Evolutionary conservation across 2,888 invertebrate genomes (phyloP), one percentile per base, ranked within the genome.

Genomic region (Hirtodrosophila cameraria): DNA sequence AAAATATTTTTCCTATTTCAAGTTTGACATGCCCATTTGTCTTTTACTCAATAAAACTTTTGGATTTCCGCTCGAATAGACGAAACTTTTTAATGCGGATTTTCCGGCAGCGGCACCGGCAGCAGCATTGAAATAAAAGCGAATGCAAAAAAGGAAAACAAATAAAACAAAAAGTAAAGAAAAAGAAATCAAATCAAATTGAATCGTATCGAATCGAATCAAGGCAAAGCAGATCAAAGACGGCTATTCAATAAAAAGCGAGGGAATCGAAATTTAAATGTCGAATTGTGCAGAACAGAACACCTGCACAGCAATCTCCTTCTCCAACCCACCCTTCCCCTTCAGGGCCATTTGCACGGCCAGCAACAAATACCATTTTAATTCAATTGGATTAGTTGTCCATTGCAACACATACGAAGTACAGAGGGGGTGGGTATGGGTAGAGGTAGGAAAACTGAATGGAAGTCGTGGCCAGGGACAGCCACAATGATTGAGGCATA

Each of bases 51-150:
- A 79, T 86, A 83, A 66, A 80, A 83, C 81, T 80, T 86, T 80
- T 84, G 72, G 86, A 80, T 86, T 86, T 80, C 84, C 86, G 86
- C 81, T 86, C 69, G 81, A 80, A 53, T 64, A 57, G 77, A 69
- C 61, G 57, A 73, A 80, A 83, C 84, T 86, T 86, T 79, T 80
- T 83, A 80, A 86, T 80, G 65, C 72, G 76, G 58, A 79, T 67
- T 58, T 67, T 81, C 50, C 78, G 65, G 23, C 75, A 54, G 49
- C 15, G 11, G 54, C 49, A 48, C 46, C 13, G 20, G 30, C 41
- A 38, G 35, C 27, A n/a, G n/a, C n/a, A n/a, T n/a, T n/a, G 33
- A 53, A 52, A 57, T 13, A 41, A 54, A 48, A 66, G 46, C 25
- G 52, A 60, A n/a, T n/a, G n/a, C n/a, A n/a, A n/a, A n/a, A 52